Base-by-base conservation (phyloP, 2,888 invertebrate genomes). In the Dryomyza anilis region DNA sequence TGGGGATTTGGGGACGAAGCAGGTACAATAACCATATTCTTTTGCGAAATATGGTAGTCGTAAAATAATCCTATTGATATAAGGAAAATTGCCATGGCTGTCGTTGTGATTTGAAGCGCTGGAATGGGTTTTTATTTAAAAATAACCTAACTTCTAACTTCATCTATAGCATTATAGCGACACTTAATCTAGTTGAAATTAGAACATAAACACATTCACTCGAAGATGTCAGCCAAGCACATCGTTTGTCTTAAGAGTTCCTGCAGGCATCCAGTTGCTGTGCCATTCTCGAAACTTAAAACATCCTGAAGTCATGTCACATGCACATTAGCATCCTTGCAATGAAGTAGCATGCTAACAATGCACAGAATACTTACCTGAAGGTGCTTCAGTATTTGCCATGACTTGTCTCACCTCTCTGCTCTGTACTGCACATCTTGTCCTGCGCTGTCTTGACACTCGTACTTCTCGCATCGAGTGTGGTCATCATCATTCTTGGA, bases 201-300 rank as follows among this genome's bases (percentile, higher is more conserved):
- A n/a, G n/a, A n/a, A n/a, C n/a, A n/a, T n/a, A n/a, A n/a, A n/a
- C n/a, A n/a, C n/a, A n/a, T n/a, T n/a, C n/a, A n/a, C n/a, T n/a
- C n/a, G n/a, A n/a, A n/a, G n/a, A n/a, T n/a, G n/a, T n/a, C n/a
- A n/a, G 3, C 39, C 39, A n/a, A 39, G 39, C 7, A 12, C 33
- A 25, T 39, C 56, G 25, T 56, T 56, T 56, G 56, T 56, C 56
- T 56, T n/a, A n/a, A 23, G 56, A 19, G 29, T 16, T 56, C 43
- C 39, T 56, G 27, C 56, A 43, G 56, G 39, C 3, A 12, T 39
- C 23, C n/a, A n/a, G n/a, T n/a, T n/a, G n/a, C n/a, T n/a, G n/a
- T n/a, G n/a, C 19, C 23, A 33, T 30, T 23, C 48, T 21, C 19
- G 33, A 7, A 16, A 21, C 56, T 33, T 55, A 10, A 21, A 33